Base-by-base conservation (phyloP, 1,140 invertebrate species). In the Trichonephila inaurata region DNA sequence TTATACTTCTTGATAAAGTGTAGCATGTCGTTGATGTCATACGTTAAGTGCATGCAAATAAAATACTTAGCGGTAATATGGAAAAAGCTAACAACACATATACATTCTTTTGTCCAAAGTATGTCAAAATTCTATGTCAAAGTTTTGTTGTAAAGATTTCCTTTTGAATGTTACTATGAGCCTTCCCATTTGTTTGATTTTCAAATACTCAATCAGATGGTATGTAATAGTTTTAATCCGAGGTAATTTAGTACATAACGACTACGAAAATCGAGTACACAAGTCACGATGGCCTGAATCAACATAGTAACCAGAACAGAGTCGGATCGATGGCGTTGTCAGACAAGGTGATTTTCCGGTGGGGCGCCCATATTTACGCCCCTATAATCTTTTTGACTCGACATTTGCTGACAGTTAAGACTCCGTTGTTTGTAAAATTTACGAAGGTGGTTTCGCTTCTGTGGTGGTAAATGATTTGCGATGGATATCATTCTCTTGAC, bases 261-360 rank as follows among this genome's bases (percentile, higher is more conserved):
- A 72, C 6, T 14, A 28, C 16, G n/a, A 16, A 12, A 5, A 12
- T 33, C 14, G 5, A 24, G 69, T 24, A 33, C 28, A 28, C 62
- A 5, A 64, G 16, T 6, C 62, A 7, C 62, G 16, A 21, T 16
- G 16, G 16, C 18, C 28, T 72, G 24, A 10, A 33, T 18, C 69
- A 72, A 16, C 28, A 28, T 18, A 72, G n/a, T 66, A 66, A 66
- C 64, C 12, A 72, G 24, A 28, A 24, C 28, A 28, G 12, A 33
- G 69, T 12, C 28, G 24, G 28, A 72, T 72, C 69, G 69, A 72
- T 72, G 33, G 3, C 14, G 28, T 28, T 72, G 69, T 72, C 69
- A 72, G 69, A 72, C 69, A 72, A 72, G 69, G 69, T 72, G 69
- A 72, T 72, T 72, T 72, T 72, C 69, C 24, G 16, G 69, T 33